These are phyloP conservation scores for Vulpes ferrilata DNA, from an alignment of 2,113 vertebrate species.

Conservation along the genomic window DNA sequence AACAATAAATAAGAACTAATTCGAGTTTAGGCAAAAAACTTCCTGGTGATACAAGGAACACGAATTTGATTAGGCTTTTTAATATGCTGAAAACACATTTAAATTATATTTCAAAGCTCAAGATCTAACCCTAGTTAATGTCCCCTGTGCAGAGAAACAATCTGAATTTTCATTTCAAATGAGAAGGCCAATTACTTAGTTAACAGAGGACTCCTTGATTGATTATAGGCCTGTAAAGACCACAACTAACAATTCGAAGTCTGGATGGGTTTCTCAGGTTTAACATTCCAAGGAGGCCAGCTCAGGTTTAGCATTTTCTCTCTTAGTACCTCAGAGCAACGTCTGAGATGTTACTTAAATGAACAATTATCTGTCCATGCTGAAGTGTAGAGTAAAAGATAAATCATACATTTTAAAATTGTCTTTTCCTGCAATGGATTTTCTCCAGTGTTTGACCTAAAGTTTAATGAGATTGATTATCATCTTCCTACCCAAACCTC, in stretches of 20 bases:
- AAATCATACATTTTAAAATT: background rate
- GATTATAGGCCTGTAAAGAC: constrained; percentile 7
- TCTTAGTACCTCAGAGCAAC: background rate
- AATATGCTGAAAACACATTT: constrained; percentile 41
- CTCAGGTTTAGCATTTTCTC: background rate
- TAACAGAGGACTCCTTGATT: constrained; percentile 47
- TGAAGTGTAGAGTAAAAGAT: background rate
- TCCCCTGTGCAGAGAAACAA: background rate
- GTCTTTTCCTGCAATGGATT: background rate
- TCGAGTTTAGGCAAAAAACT: background rate
- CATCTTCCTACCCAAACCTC: background rate
- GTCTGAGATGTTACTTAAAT: background rate
- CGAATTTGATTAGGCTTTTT: constrained; percentile 41
- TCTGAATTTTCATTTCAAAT: constrained; percentile 62
- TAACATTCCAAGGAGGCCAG: background rate
- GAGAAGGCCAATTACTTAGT: constrained; percentile 67
- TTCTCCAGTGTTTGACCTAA: background rate
- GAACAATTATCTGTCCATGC: background rate
- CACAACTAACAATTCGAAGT: background rate
- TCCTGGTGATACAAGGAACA: background rate
- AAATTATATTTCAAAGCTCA: constrained; percentile 20
- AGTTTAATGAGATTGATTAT: background rate
- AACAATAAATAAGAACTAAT: background rate
- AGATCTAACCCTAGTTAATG: background rate
- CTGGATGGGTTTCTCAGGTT: background rate